Evolutionary conservation across 1,140 invertebrate genomes (phyloP), one percentile per base, ranked within the genome.

Genomic region (Diorhabda elongata): DNA sequence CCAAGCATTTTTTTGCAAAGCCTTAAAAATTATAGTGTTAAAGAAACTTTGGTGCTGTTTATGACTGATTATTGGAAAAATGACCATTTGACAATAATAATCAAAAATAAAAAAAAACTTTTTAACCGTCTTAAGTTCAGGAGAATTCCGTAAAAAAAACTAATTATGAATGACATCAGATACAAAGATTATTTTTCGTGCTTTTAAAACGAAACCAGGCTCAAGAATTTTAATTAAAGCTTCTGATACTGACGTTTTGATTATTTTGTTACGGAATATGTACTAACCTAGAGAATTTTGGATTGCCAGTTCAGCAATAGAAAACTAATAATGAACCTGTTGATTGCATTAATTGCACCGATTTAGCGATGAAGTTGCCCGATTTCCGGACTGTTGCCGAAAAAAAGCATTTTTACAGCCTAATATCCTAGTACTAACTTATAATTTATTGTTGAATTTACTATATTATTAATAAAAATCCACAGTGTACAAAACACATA

Each of bases 131-230:
- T 8, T 26, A 58, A 9, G 2, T 3, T 58, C 8, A 58, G 2
- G 8, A 58, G 0, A 9, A 58, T 58, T 1, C 0, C 7, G 26
- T 68, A 61, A 71, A 74, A 11, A 70, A 77, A 78, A 58, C 45
- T 70, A 47, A 77, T 69, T 73, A 68, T 70, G 58, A n/a, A 71
- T 79, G 76, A 74, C 11, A 79, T 66, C 76, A 78, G 76, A 78
- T 69, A 78, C 74, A 41, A 66, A 70, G 58, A 78, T 77, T 68
- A 69, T 76, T 68, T 76, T 70, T 72, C 77, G 77, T 66, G 58
- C 58, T 58, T 65, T 0, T 64, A 75, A 78, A 74, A 67, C 58
- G 59, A 59, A 9, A 71, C 61, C 70, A 71, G 61, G 67, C 6
- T 71, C 70, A 70, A 79, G 62, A 72, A 72, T 75, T 63, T 63